phyloP scores from a whole-genome alignment of 2,113 vertebrate genomes.

The Scomber japonicus region DNA sequence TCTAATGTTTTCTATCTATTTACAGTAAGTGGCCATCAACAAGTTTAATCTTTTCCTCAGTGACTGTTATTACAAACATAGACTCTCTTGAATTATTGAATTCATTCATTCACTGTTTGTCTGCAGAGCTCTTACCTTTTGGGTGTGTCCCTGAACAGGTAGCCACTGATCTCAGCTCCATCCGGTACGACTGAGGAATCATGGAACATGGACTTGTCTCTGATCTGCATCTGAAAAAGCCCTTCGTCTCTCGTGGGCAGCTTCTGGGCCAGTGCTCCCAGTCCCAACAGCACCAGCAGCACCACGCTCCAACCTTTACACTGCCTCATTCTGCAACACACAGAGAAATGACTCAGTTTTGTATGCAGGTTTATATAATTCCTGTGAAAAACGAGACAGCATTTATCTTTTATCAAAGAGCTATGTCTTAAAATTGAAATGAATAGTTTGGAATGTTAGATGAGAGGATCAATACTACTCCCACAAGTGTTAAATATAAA shows the following conservation, averaged over 20 bases:
- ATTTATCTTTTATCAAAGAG: neutral
- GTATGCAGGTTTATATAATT: neutral
- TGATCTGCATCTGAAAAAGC: conserved; percentile 98
- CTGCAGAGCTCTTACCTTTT: conserved; percentile 88
- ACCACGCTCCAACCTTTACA: conserved; percentile 73
- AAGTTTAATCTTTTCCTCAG: conserved; percentile 25
- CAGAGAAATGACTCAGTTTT: neutral
- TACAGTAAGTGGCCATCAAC: conserved; percentile 60
- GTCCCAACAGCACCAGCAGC: conserved; percentile 84
- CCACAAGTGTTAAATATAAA: neutral
- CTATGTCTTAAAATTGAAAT: neutral
- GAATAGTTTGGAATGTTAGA: neutral
- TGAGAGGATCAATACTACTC: neutral
- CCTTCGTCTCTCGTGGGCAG: conserved; percentile 96
- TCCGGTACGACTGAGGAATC: conserved; percentile 95
- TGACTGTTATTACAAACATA: neutral
- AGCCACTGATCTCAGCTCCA: conserved; percentile 96
- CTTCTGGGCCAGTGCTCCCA: conserved; percentile 89
- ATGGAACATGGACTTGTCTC: conserved; percentile 93
- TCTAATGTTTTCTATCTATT: conserved; percentile 71
- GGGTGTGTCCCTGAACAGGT: conserved; percentile 95
- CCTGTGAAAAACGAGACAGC: neutral
- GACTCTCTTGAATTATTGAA: neutral
- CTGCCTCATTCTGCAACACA: conserved; percentile 89
- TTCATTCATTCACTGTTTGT: conserved; percentile 3